These are phyloP conservation scores for Umimayanthus kanabou DNA, from an alignment of 92 coral and sea anemone genomes.

Conservation along the genomic window DNA sequence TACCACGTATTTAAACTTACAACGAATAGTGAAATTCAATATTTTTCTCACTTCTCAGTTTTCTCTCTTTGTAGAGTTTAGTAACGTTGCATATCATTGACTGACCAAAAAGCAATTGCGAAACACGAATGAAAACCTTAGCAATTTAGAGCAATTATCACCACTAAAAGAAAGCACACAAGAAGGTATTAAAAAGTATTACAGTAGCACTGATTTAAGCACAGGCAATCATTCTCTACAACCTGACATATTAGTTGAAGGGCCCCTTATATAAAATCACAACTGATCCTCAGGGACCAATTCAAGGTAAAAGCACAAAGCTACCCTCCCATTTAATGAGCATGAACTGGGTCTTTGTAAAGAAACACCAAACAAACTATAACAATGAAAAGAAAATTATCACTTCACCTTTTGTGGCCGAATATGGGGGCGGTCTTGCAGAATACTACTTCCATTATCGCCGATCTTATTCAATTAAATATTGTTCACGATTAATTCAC, in stretches of 20 bases:
- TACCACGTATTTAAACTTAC: neutral
- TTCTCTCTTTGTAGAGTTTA: neutral
- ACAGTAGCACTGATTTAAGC: neutral
- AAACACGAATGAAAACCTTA: neutral
- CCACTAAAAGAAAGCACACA: neutral
- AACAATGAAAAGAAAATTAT: slow-evolving; percentile 38
- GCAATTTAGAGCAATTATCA: slow-evolving; percentile 4
- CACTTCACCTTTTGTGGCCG: slow-evolving; percentile 13
- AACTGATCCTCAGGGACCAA: slow-evolving; percentile 15
- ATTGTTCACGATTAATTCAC: slow-evolving; percentile 22
- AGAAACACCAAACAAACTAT: slow-evolving; percentile 13
- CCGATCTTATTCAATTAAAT: slow-evolving; percentile 40
- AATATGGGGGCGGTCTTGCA: slow-evolving; percentile 26
- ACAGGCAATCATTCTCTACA: neutral
- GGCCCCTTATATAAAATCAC: neutral
- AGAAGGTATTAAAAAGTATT: neutral
- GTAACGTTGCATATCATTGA: neutral
- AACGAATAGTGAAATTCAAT: neutral
- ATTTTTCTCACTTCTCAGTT: neutral
- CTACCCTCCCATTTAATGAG: slow-evolving; percentile 13
- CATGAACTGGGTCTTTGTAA: neutral
- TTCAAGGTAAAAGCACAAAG: neutral
- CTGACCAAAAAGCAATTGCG: neutral
- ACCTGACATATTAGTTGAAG: neutral
- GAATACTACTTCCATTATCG: slow-evolving; percentile 29